Conservation (phyloP, 2,113 vertebrate species). For the Brienomyrus brachyistius region DNA sequence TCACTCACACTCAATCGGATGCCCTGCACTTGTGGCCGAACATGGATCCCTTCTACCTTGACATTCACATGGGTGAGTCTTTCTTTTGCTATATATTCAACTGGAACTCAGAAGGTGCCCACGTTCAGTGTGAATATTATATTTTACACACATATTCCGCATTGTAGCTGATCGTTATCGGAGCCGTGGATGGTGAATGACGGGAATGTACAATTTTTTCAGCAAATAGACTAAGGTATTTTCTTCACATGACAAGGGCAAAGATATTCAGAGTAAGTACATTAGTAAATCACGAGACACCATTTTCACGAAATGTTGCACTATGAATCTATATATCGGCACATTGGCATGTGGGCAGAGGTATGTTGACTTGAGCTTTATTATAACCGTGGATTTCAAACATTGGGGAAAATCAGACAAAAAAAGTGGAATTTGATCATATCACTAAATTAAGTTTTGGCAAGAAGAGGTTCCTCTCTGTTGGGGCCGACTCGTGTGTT, state of each 20-base stretch:
- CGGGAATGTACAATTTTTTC: not conserved
- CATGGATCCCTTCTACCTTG: slow-evolving; percentile 58
- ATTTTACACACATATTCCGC: not conserved
- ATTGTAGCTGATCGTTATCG: not conserved
- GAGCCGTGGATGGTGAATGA: not conserved
- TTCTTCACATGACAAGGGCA: not conserved
- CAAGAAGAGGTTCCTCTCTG: slow-evolving; percentile 32
- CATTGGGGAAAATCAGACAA: slow-evolving; percentile 20
- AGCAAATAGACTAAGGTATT: not conserved
- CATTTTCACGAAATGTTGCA: not conserved
- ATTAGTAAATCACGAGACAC: not conserved
- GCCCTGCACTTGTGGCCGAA: not conserved
- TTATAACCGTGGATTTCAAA: slow-evolving; percentile 34
- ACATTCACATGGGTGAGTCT: slow-evolving; percentile 51
- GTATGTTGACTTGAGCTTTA: not conserved
- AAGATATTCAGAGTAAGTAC: not conserved
- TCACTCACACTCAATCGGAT: slow-evolving; percentile 6
- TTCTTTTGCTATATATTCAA: not conserved
- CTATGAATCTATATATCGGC: not conserved
- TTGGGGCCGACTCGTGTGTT: slow-evolving; percentile 39
- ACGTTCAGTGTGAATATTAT: not conserved
- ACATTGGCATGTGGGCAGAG: not conserved
- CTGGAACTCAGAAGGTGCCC: not conserved
- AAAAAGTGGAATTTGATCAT: slow-evolving; percentile 31
- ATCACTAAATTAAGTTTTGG: slow-evolving; percentile 43